These are phyloP conservation scores for Ctenochaetus hawaiiensis DNA, from an alignment of 2,797 vertebrate species.

Conservation along the genomic window DNA sequence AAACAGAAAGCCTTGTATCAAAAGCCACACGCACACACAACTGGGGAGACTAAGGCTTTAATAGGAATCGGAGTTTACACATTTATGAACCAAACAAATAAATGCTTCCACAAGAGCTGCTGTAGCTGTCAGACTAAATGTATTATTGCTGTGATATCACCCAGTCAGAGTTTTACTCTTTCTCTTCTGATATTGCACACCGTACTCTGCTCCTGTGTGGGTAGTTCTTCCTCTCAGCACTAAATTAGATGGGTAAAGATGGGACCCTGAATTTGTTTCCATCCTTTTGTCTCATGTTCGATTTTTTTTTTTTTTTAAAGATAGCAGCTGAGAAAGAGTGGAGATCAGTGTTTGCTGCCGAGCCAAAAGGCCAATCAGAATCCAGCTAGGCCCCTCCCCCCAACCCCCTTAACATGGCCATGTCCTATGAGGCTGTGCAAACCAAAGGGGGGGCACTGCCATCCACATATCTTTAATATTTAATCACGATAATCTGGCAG, in stretches of 20 bases:
- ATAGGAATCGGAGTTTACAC: conserved; percentile 64
- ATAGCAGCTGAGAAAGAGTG: conserved; percentile 12
- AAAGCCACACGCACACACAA: conserved; percentile 50
- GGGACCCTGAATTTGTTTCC: conserved; percentile 23
- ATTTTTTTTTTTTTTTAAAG: conserved; percentile 36
- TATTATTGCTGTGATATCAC: conserved; percentile 62
- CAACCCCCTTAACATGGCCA: conserved; percentile 20
- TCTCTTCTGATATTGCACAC: conserved; percentile 51
- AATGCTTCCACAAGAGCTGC: conserved; percentile 61
- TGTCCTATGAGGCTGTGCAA: conserved; percentile 60
- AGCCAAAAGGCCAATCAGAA: conserved; percentile 50
- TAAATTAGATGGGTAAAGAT: conserved; percentile 44
- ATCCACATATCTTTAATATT: conserved; percentile 85
- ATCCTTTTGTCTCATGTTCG: conserved; percentile 15
- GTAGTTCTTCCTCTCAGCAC: conserved; percentile 26
- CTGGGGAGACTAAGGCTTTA: conserved; percentile 50
- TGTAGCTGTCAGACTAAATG: conserved; percentile 65
- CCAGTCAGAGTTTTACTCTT: conserved; percentile 49
- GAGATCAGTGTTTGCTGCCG: conserved; percentile 24
- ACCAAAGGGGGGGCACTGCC: conserved; percentile 61
- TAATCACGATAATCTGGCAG: conserved; percentile 84
- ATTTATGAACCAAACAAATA: conserved; percentile 74
- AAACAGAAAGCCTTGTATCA: conserved; percentile 37
- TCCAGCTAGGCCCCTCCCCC: conserved; percentile 25
- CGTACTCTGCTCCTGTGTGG: conserved; percentile 33